Conservation (phyloP, 2,113 vertebrate genomes). For the Tychaedon coryphoeus region DNA sequence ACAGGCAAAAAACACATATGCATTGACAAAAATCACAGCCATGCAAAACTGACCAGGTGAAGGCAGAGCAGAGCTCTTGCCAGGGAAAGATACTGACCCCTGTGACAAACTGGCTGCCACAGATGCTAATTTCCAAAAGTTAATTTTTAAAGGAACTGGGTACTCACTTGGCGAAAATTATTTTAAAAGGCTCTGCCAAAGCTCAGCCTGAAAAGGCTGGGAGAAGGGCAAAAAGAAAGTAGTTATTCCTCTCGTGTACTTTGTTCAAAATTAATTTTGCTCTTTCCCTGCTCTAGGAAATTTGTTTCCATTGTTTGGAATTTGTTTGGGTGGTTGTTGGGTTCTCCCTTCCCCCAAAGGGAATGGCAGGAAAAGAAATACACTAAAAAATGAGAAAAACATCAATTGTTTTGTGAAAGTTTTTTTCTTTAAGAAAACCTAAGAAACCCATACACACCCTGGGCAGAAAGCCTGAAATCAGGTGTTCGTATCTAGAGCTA, state of each 20-base stretch:
- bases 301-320: slow-evolving; percentile 37
- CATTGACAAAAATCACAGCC: not conserved
- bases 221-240: not conserved
- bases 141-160: not conserved
- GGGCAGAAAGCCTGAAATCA: not conserved
- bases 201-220: not conserved
- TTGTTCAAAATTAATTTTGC: not conserved
- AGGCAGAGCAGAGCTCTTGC: not conserved
- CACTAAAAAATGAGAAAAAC: slow-evolving; percentile 9
- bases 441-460: not conserved
- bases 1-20: not conserved
- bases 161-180: not conserved
- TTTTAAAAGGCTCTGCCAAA: not conserved
- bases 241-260: not conserved
- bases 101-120: not conserved
- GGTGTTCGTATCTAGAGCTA: not conserved
- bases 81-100: not conserved
- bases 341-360: slow-evolving; percentile 43
- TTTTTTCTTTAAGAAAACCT: not conserved
- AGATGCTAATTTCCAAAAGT: not conserved
- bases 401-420: not conserved
- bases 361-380: not conserved
- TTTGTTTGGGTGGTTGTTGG: slow-evolving; percentile 56
- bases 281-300: not conserved
- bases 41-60: not conserved